Evolutionary conservation across 1,140 invertebrate species (phyloP).

Genomic region (Brachionus calyciflorus): DNA sequence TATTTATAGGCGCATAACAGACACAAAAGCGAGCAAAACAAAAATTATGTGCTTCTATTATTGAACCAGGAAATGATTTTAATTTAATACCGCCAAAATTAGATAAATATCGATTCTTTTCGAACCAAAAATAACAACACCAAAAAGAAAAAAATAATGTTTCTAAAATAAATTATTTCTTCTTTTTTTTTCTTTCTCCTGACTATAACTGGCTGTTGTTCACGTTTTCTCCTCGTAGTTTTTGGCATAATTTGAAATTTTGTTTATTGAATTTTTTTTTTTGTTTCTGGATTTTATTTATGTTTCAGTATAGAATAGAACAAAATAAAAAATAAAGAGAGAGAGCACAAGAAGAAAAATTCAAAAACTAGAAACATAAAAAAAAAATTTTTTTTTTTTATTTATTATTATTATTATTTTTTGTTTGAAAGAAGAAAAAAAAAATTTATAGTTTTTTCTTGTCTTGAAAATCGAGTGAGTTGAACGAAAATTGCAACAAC

Average conservation of each 20-base stretch:
- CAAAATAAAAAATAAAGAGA: no score
- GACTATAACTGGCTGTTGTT: not conserved
- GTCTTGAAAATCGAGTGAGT: conserved; percentile 24
- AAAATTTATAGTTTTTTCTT: not conserved
- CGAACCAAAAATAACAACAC: no score
- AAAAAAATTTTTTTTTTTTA: conserved; percentile 15
- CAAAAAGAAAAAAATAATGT: no score
- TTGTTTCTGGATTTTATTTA: conserved; percentile 22
- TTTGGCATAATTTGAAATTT: conserved; percentile 17
- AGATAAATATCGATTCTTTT: no score
- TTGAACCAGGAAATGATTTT: no score
- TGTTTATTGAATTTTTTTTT: conserved; percentile 38
- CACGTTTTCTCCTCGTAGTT: not conserved
- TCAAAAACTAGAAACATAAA: conserved; percentile 36
- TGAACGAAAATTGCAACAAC: not conserved
- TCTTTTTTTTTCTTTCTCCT: not conserved
- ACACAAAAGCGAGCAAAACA: no score
- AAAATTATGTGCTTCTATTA: no score
- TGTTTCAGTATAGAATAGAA: not conserved
- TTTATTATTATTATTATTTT: conserved; percentile 18
- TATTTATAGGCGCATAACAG: no score
- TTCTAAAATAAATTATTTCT: not conserved
- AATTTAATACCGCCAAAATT: no score
- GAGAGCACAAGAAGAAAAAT: no score
- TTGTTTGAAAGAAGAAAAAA: no score